Base-by-base conservation (phyloP, 2,113 vertebrate species). In the Scomber colias region DNA sequence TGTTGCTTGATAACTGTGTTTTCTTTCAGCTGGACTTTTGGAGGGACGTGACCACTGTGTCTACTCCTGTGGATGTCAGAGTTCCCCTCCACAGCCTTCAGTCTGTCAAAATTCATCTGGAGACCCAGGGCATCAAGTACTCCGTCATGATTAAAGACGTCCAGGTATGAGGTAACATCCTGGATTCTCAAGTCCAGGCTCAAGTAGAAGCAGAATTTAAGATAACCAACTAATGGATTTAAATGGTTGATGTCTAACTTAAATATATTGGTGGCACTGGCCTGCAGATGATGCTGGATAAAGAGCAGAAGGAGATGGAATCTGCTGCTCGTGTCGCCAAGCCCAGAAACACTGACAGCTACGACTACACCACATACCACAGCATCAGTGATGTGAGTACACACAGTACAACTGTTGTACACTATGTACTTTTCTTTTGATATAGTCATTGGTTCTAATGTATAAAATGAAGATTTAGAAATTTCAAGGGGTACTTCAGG, bases 21-120 rank as follows among this genome's bases (percentile, higher is more conserved):
- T 48, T 75, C 51, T 68, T 12, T 48, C 82, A 98, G 97, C 69
- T 99, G 90, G 97, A 97, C 17, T 94, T 97, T 71, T 99, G 97
- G 98, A 95, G 6, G 6, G 91, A 85, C 0, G 95, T 95, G 0
- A 55, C 70, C 35, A 89, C 81, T 17, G 89, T 93, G 0, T 48
- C 56, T 3, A 77, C 76, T 35, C 95, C 95, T 0, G 86, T 95
- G 2, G 97, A 99, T 54, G 60, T 98, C 82, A 86, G 91, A 68
- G 96, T 98, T 81, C 93, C 97, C 15, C 92, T 92, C 83, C 67
- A 84, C 54, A 94, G 76, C 51, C 92, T 97, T 83, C 91, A 89
- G 71, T 65, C 75, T 0, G 62, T 97, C 80, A 97, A 95, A 83
- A 71, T 19, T 10, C 95, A 95, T 81, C 92, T 99, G 92, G 90